Conservation (phyloP, 2,888 invertebrate species). For the Panzeria rudis region DNA sequence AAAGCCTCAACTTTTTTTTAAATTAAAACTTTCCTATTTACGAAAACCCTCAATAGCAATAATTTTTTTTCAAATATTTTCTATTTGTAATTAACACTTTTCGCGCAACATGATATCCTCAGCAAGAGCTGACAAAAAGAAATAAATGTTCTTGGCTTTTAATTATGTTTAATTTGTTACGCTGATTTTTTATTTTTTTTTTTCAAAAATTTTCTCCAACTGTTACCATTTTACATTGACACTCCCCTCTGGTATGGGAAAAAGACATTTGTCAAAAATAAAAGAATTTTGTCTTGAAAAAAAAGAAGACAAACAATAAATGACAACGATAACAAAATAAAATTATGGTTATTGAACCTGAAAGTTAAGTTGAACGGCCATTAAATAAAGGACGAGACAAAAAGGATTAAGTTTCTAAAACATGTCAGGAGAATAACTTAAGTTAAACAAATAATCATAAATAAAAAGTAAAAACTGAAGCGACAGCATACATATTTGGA, state of each 20-base stretch:
- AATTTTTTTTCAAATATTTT: slow-evolving; percentile 13
- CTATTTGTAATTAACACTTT: slow-evolving; percentile 69
- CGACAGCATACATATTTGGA: neutral
- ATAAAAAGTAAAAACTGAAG: slow-evolving; percentile 2
- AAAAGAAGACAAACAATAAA: neutral
- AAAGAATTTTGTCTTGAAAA: slow-evolving; percentile 41
- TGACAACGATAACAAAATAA: slow-evolving; percentile 24
- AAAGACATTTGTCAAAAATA: slow-evolving; percentile 54
- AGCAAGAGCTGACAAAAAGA: slow-evolving; percentile 44
- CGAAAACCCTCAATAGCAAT: neutral
- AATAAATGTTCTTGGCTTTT: slow-evolving; percentile 69
- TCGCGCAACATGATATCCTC: slow-evolving; percentile 49
- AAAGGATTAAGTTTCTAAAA: slow-evolving; percentile 60
- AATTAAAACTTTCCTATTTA: neutral
- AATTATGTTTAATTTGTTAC: slow-evolving; percentile 73
- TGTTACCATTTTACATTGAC: slow-evolving; percentile 17
- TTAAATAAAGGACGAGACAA: slow-evolving; percentile 39
- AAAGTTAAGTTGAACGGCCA: slow-evolving; percentile 51
- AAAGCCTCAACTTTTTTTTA: no score
- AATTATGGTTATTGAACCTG: slow-evolving; percentile 70
- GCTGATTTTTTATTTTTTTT: slow-evolving; percentile 66
- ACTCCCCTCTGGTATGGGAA: slow-evolving; percentile 39
- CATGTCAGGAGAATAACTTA: slow-evolving; percentile 39
- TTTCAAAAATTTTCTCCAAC: slow-evolving; percentile 34
- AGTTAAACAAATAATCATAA: slow-evolving; percentile 58